phyloP scores from a whole-genome alignment of 2,888 invertebrate species.

The Crocallis elinguaria region DNA sequence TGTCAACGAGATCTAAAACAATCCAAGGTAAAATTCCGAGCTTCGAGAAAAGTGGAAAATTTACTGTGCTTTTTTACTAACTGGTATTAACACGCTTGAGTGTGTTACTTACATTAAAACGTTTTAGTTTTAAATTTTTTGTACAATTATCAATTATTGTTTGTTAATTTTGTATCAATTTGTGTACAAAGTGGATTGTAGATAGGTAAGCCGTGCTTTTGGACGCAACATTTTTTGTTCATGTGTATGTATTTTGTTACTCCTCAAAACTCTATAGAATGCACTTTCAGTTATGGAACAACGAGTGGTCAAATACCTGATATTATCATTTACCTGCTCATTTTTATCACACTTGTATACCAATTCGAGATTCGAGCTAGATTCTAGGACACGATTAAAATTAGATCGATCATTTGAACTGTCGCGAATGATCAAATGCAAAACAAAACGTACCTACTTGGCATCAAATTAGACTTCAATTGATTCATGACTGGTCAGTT shows the following conservation, averaged over 20 bases:
- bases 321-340: neutral
- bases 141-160: no score
- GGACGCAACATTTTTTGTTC: no score
- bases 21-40: neutral
- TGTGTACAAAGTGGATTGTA: no score
- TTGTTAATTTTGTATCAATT: no score
- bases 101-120: no score
- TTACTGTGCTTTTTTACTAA: neutral
- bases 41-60: neutral
- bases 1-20: neutral
- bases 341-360: neutral
- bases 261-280: no score
- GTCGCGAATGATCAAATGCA: conserved; percentile 36
- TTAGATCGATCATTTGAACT: conserved; percentile 21
- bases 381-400: neutral
- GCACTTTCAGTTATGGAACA: neutral
- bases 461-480: conserved; percentile 58
- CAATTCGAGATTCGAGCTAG: neutral
- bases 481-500: conserved; percentile 73
- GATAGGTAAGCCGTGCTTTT: no score
- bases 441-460: conserved; percentile 47
- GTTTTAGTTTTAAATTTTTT: no score
- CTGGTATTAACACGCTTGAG: neutral
- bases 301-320: neutral
- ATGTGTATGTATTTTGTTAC: no score